Evolutionary conservation across 2,888 invertebrate genomes (phyloP).

Genomic region (Sesia apiformis): DNA sequence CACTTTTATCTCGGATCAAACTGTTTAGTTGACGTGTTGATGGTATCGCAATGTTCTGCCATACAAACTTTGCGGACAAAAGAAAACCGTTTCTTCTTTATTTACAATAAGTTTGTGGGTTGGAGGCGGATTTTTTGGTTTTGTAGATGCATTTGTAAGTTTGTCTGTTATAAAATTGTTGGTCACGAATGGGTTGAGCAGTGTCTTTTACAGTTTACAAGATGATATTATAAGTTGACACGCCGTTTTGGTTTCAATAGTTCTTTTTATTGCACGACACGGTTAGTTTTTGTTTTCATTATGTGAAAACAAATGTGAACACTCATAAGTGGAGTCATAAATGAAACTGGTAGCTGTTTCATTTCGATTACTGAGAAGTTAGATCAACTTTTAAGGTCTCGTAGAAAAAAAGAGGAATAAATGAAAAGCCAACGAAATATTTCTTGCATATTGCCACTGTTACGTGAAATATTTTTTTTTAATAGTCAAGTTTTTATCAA

Average conservation of each 20-base stretch:
- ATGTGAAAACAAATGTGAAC: neutral
- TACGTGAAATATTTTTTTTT: no score
- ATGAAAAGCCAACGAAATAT: no score
- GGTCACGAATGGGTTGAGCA: slow-evolving; percentile 53
- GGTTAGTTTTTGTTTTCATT: neutral
- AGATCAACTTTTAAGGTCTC: no score
- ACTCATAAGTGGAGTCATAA: neutral
- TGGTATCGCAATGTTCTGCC: slow-evolving; percentile 43
- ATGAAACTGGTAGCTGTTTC: neutral
- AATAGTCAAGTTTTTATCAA: no score
- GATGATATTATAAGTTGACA: slow-evolving; percentile 56
- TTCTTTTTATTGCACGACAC: neutral
- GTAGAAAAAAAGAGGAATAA: no score
- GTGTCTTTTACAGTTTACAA: slow-evolving; percentile 50
- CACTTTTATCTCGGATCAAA: slow-evolving; percentile 56
- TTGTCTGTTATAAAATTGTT: slow-evolving; percentile 39
- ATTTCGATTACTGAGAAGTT: no score
- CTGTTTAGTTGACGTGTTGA: slow-evolving; percentile 54
- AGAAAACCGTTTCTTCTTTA: slow-evolving; percentile 2
- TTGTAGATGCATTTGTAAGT: neutral
- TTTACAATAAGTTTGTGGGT: accelerated
- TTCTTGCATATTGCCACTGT: no score
- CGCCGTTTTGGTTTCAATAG: slow-evolving; percentile 36
- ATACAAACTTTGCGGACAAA: slow-evolving; percentile 9
- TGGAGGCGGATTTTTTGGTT: neutral